Evolutionary conservation across 92 coral and sea anemone genomes (phyloP).

Genomic region (Bergia puertoricense): DNA sequence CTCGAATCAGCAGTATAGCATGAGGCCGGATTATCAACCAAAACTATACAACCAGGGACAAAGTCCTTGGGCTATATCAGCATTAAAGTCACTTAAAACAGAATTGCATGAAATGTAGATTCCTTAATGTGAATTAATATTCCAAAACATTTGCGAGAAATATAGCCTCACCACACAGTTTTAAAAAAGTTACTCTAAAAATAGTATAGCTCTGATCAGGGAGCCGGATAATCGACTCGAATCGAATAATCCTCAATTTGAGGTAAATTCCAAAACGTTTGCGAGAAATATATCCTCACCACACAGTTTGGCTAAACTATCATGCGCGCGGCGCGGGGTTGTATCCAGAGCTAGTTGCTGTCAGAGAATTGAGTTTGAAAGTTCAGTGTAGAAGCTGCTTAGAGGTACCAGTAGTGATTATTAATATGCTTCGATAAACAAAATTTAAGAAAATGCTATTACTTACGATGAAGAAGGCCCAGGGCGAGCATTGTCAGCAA

Average conservation of each 20-base stretch:
- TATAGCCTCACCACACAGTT: neutral
- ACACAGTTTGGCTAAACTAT: neutral
- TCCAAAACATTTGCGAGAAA: neutral
- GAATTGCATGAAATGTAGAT: neutral
- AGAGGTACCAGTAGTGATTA: neutral
- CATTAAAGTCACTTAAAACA: neutral
- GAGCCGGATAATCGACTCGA: too few species aligned
- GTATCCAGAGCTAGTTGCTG: neutral
- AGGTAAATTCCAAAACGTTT: too few species aligned
- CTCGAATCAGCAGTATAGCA: constrained; percentile 3
- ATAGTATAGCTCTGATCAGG: too few species aligned
- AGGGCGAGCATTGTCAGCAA: neutral
- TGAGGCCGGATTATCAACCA: constrained; percentile 2
- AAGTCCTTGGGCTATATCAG: constrained; percentile 1
- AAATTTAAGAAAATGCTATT: neutral
- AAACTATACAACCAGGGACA: neutral
- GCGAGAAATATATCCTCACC: neutral
- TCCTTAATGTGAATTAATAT: neutral
- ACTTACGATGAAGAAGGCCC: neutral
- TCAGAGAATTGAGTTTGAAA: neutral
- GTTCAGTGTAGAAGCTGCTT: neutral
- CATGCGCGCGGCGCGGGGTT: too few species aligned
- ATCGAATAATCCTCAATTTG: too few species aligned
- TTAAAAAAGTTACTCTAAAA: too few species aligned
- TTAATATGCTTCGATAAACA: neutral